Evolutionary conservation across 2,113 vertebrate genomes (phyloP), one percentile per base, ranked within the genome.

Genomic region (Litocranius walleri): DNA sequence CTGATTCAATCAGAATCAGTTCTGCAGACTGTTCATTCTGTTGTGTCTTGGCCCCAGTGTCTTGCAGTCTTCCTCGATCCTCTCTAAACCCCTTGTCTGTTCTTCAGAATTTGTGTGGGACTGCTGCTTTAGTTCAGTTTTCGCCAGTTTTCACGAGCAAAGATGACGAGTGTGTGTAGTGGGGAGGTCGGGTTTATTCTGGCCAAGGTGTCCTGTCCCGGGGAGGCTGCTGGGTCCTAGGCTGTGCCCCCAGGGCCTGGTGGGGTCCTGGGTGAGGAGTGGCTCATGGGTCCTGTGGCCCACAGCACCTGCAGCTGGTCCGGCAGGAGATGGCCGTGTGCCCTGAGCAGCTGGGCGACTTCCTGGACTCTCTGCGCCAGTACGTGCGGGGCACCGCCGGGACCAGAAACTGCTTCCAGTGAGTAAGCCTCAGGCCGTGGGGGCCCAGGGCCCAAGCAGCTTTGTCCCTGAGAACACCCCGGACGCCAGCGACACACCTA

Each of bases 381-480:
- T 99, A 99, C 97, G 98, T 99, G 98, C 99, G 99, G 98, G 99
- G 98, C 2, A 99, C 99, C 25, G 99, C 99, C 0, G 99, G 99
- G 56, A 99, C 99, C 94, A 97, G 98, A 97, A 99, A 99, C 98
- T 99, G 99, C 98, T 99, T 99, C 98, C 99, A 99, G 99, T 99
- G 98, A 99, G 99, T 99, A 36, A 11, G 81, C 59, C 5, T 3
- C 0, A 4, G 52, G 21, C 83, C 0, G 2, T 3, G 27, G 56
- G 0, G 9, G 21, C 5, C 43, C 13, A 1, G 82, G 33, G 43
- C 3, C 1, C 61, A 15, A 17, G 36, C 1, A 6, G 77, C 43
- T n/a, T 61, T 4, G 21, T 15, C 86, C 30, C 91, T 13, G 7
- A 50, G 48, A 11, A 40, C 48, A 33, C 3, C 3, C 27, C 0